A percentile compares a stretch with the other conserved stretches of the same genome.
Evolutionary conservation across 2,797 vertebrate species (phyloP).

Genomic region (Alectoris magna): DNA sequence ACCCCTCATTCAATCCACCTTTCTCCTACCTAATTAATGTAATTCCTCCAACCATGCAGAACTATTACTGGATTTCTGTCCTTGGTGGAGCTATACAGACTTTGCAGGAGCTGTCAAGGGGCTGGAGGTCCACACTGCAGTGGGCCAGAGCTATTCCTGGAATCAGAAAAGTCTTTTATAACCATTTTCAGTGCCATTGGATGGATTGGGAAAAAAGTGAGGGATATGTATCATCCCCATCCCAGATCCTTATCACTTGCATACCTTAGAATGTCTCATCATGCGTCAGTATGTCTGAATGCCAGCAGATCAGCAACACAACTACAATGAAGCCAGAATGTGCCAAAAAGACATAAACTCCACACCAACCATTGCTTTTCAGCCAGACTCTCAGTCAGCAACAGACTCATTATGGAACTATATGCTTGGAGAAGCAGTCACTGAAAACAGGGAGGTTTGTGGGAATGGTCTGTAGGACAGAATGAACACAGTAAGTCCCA

Average conservation of each 20-base stretch:
- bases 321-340: background rate
- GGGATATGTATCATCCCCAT: background rate
- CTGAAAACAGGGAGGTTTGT: fast-evolving
- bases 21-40: background rate
- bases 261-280: background rate
- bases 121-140: background rate
- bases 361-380: background rate
- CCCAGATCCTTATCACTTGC: background rate
- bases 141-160: background rate
- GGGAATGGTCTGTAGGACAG: background rate
- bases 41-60: background rate
- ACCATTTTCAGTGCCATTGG: background rate
- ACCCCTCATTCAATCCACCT: background rate
- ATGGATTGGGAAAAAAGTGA: background rate
- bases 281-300: background rate
- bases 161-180: background rate
- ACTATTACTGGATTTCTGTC: background rate
- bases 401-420: background rate
- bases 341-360: background rate
- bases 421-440: background rate
- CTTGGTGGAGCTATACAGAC: background rate
- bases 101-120: background rate
- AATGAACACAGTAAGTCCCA: background rate
- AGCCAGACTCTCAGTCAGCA: background rate
- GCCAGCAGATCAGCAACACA: background rate